Evolutionary conservation across 2,888 invertebrate species (phyloP).

Genomic region (Thumatha senex): DNA sequence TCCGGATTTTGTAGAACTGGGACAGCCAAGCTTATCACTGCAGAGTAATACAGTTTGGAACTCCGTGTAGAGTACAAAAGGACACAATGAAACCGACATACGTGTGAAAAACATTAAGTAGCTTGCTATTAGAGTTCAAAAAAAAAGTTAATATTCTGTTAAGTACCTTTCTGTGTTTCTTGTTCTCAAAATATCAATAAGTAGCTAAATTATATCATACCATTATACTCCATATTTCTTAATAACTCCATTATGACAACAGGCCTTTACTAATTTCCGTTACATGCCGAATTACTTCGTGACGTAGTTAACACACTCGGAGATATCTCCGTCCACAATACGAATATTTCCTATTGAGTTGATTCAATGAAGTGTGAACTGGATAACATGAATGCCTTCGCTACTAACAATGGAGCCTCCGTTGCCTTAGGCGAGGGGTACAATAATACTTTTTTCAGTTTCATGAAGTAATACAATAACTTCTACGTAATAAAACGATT

Average conservation of each 20-base stretch:
- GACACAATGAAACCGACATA: no score
- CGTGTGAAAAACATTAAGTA: no score
- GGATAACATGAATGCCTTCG: conserved; percentile 67
- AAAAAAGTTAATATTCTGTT: no score
- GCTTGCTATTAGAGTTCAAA: no score
- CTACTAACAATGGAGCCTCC: conserved; percentile 28
- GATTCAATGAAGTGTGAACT: conserved; percentile 67
- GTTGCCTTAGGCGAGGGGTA: conserved; percentile 46
- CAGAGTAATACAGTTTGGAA: no score
- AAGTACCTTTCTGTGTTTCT: no score
- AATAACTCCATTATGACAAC: conserved; percentile 1
- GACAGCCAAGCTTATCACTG: no score
- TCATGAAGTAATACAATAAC: not conserved
- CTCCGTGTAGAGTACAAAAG: no score
- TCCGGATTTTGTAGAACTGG: no score
- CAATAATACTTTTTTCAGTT: conserved; percentile 19
- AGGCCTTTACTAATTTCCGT: conserved; percentile 10
- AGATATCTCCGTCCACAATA: conserved; percentile 45
- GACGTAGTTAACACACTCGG: conserved; percentile 30
- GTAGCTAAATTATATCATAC: no score
- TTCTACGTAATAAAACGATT: no score
- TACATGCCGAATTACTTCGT: conserved; percentile 17
- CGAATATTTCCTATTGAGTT: conserved; percentile 65
- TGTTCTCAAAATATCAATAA: no score
- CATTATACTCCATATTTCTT: not conserved